phyloP scores from a whole-genome alignment of 2,797 vertebrate genomes.

The Gambusia yucatana region DNA sequence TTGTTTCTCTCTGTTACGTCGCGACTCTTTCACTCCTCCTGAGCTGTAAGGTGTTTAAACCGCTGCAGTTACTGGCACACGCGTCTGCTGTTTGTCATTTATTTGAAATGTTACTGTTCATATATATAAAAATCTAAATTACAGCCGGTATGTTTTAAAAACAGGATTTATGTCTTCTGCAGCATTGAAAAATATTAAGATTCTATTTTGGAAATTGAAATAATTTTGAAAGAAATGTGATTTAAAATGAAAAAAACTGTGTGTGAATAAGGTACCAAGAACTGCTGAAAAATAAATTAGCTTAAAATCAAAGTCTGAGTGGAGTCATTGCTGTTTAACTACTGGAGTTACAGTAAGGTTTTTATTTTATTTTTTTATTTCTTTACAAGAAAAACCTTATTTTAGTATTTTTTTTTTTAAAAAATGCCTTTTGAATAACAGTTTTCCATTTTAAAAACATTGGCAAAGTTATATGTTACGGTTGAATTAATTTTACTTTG shows the following conservation, averaged over 20 bases:
- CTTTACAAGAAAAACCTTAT: neutral
- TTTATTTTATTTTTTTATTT: too few relatives aligned
- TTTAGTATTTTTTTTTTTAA: neutral
- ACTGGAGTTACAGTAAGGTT: neutral
- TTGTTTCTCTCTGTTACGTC: neutral
- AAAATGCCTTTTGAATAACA: neutral
- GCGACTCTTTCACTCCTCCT: constrained; percentile 7
- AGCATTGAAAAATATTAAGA: constrained; percentile 66
- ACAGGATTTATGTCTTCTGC: constrained; percentile 61
- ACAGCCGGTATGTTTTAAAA: constrained; percentile 43
- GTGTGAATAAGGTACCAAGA: constrained; percentile 41
- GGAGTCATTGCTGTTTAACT: neutral
- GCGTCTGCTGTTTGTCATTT: constrained; percentile 17
- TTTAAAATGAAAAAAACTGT: constrained; percentile 44
- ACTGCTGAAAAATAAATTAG: constrained; percentile 34
- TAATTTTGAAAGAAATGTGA: constrained; percentile 62
- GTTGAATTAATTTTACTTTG: neutral
- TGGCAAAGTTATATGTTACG: neutral
- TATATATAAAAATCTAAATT: constrained; percentile 37
- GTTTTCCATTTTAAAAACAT: neutral
- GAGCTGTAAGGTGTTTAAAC: constrained; percentile 22
- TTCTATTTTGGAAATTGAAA: constrained; percentile 72
- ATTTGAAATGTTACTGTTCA: constrained; percentile 26
- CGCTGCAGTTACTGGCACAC: constrained; percentile 22
- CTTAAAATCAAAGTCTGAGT: constrained; percentile 23